phyloP scores from a whole-genome alignment of 2,888 invertebrate species.

The Trimorus sp. region DNA sequence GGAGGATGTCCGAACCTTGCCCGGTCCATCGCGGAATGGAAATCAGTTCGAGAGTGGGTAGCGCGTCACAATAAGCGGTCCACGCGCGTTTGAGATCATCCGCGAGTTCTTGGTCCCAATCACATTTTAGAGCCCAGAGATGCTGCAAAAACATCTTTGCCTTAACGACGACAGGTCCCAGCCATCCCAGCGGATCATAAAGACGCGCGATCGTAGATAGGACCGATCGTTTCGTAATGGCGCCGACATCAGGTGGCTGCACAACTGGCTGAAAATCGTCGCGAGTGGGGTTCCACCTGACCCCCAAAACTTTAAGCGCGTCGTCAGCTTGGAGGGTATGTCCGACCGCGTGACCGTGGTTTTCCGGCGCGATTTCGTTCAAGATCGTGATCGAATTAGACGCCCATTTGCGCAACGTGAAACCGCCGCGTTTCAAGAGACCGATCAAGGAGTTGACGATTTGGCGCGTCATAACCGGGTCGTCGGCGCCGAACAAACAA shows the following conservation, averaged over 20 bases:
- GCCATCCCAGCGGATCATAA: no score
- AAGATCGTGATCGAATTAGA: no score
- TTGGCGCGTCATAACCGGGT: background rate
- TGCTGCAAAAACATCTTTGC: background rate
- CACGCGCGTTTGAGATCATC: background rate
- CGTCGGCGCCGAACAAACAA: background rate
- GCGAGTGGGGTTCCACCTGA: no score
- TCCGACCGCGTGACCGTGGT: no score
- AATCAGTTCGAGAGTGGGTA: background rate
- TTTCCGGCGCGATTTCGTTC: no score
- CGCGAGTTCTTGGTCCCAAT: background rate
- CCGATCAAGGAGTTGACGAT: background rate
- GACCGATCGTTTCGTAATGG: no score
- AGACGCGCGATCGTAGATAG: no score
- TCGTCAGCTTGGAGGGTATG: no score
- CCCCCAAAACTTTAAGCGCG: no score
- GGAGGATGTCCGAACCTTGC: background rate
- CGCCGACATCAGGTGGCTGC: no score
- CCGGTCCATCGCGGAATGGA: background rate
- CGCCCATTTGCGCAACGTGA: background rate
- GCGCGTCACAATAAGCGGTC: background rate
- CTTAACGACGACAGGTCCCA: no score
- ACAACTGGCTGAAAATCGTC: no score
- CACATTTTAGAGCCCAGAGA: background rate
- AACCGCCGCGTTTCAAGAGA: background rate